Evolutionary conservation across 2,113 vertebrate genomes (phyloP).

Genomic region (Thamnaconus septentrionalis): DNA sequence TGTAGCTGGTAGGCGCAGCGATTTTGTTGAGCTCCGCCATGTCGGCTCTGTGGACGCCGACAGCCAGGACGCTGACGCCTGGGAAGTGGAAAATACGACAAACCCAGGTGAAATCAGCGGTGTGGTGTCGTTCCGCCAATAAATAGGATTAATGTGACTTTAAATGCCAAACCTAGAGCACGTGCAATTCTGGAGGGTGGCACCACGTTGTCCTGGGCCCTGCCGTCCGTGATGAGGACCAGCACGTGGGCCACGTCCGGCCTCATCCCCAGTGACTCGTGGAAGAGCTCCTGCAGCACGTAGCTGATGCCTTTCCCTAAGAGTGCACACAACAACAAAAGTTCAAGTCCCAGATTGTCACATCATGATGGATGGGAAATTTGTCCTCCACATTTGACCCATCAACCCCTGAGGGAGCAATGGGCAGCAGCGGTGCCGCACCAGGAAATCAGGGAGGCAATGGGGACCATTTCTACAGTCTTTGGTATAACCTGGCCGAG

Average conservation of each 20-base stretch:
- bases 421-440: no score
- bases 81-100: background rate
- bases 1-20: slow-evolving; percentile 75
- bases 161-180: slow-evolving; percentile 73
- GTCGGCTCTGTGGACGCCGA: slow-evolving; percentile 85
- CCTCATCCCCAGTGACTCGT: slow-evolving; percentile 84
- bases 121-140: background rate
- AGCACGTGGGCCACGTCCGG: slow-evolving; percentile 76
- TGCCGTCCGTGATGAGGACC: slow-evolving; percentile 86
- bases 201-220: slow-evolving; percentile 84
- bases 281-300: slow-evolving; percentile 82
- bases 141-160: no score
- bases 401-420: no score
- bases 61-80: slow-evolving; percentile 83
- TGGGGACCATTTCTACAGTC: no score
- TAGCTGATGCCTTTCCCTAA: slow-evolving; percentile 84
- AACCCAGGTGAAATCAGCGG: background rate
- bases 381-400: no score
- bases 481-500: no score
- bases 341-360: no score
- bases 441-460: background rate
- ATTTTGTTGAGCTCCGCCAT: slow-evolving; percentile 79
- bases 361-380: no score
- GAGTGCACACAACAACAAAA: background rate
- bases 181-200: slow-evolving; percentile 81